Evolutionary conservation across 2,113 vertebrate species (phyloP).

Genomic region (Callaeas wilsoni): DNA sequence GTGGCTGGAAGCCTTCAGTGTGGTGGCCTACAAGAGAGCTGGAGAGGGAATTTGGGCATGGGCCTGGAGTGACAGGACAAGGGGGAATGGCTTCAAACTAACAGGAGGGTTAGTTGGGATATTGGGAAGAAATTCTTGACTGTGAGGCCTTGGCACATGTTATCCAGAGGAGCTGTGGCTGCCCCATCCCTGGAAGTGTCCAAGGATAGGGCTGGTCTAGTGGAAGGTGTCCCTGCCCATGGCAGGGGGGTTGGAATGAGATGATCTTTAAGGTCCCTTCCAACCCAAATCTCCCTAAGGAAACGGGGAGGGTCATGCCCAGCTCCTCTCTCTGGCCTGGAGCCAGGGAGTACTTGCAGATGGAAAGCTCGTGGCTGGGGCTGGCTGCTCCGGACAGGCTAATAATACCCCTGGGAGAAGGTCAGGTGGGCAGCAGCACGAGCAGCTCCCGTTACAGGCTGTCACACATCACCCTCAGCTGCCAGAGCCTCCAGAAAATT

Average conservation of each 20-base stretch:
- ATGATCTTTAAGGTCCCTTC: not conserved
- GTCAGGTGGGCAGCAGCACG: constrained; percentile 7
- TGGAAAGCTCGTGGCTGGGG: not conserved
- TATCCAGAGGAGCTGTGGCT: not conserved
- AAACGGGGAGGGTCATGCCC: not conserved
- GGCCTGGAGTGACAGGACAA: not conserved
- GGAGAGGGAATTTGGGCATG: not conserved
- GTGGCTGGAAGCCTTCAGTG: not conserved
- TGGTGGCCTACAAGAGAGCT: not conserved
- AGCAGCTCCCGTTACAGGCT: not conserved
- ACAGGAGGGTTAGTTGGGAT: not conserved
- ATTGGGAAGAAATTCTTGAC: not conserved
- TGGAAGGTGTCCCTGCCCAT: not conserved
- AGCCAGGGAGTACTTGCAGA: not conserved
- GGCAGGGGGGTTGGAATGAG: not conserved
- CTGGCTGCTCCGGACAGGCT: not conserved
- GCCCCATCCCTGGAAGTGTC: not conserved
- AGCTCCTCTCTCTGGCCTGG: not conserved
- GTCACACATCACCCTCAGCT: not conserved
- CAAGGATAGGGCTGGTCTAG: rapidly evolving
- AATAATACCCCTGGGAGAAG: constrained; percentile 21
- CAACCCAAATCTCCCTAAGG: not conserved
- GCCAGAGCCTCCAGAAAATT: not conserved
- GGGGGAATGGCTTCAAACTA: not conserved
- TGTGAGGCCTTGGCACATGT: not conserved